These are phyloP conservation scores for Lampris megalopsis DNA, from an alignment of 2,113 vertebrate genomes.

Conservation along the genomic window DNA sequence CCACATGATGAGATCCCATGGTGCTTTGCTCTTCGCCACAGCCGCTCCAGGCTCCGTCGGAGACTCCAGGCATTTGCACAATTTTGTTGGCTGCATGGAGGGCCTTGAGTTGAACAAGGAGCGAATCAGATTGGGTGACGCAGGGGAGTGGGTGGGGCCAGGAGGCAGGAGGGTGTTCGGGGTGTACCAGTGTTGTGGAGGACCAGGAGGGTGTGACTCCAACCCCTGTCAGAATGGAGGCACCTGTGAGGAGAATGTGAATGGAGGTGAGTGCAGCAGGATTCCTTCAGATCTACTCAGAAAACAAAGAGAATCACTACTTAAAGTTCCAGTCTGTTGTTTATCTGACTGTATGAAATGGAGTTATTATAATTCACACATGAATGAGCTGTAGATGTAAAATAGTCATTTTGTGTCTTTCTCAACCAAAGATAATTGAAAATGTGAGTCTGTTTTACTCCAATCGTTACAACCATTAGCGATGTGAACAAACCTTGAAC, in stretches of 20 bases:
- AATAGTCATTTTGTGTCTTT: too few relatives aligned
- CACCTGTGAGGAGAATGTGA: conserved; percentile 77
- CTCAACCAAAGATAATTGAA: too few relatives aligned
- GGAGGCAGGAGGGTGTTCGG: conserved; percentile 82
- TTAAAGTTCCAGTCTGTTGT: too few relatives aligned
- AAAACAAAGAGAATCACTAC: too few relatives aligned
- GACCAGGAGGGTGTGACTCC: conserved; percentile 73
- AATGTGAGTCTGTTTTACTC: too few relatives aligned
- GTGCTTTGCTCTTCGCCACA: conserved; percentile 84
- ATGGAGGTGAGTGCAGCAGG: conserved; percentile 81
- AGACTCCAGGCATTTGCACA: conserved; percentile 35
- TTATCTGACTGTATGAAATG: too few relatives aligned
- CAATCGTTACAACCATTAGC: too few relatives aligned
- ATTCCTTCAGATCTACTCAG: not conserved
- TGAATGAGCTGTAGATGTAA: too few relatives aligned
- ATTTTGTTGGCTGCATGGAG: conserved; percentile 90
- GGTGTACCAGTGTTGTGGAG: conserved; percentile 86
- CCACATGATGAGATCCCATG: conserved; percentile 61
- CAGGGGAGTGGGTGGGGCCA: conserved; percentile 44
- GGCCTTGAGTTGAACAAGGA: conserved; percentile 83
- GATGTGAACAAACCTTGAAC: too few relatives aligned
- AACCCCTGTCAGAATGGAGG: conserved; percentile 88
- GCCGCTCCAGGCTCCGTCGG: not conserved
- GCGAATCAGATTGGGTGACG: conserved; percentile 71
- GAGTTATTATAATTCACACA: too few relatives aligned